Percentiles rank a stretch among this genome's conserved stretches.
These are phyloP conservation scores for Isotomurus palustris DNA, from an alignment of 2,888 invertebrate species.

Conservation along the genomic window DNA sequence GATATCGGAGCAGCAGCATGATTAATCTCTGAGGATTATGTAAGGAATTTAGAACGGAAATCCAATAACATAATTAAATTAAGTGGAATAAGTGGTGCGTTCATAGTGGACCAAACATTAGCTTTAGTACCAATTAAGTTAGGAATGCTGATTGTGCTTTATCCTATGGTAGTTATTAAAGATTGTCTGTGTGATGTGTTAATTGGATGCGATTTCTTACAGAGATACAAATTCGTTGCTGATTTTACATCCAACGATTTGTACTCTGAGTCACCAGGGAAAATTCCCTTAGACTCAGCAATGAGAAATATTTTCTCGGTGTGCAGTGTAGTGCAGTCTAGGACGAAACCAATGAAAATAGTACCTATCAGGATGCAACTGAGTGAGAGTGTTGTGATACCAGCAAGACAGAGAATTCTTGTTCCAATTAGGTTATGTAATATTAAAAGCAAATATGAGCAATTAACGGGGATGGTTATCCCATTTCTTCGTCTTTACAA, in stretches of 20 bases:
- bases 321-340: too few species aligned
- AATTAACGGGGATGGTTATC: too few species aligned
- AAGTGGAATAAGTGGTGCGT: not conserved
- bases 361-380: too few species aligned
- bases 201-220: constrained; percentile 3
- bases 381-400: too few species aligned
- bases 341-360: too few species aligned
- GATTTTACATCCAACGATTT: not conserved
- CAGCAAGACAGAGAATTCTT: not conserved
- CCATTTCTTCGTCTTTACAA: too few species aligned
- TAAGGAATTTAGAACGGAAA: not conserved
- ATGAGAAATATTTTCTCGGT: too few species aligned
- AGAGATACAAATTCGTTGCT: not conserved
- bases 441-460: too few species aligned
- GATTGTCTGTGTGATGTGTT: not conserved
- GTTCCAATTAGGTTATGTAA: too few species aligned
- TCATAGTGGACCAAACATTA: constrained; percentile 1
- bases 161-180: not conserved
- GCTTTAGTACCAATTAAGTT: not conserved
- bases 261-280: too few species aligned
- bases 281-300: too few species aligned
- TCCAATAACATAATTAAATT: not conserved
- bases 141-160: not conserved
- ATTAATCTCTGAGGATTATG: not conserved
- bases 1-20: constrained; percentile 4